A percentile compares a stretch with the other conserved stretches of the same genome.
These are phyloP conservation scores for Microcebus tavaratra DNA, from an alignment of 2,113 vertebrate genomes.

Conservation along the genomic window DNA sequence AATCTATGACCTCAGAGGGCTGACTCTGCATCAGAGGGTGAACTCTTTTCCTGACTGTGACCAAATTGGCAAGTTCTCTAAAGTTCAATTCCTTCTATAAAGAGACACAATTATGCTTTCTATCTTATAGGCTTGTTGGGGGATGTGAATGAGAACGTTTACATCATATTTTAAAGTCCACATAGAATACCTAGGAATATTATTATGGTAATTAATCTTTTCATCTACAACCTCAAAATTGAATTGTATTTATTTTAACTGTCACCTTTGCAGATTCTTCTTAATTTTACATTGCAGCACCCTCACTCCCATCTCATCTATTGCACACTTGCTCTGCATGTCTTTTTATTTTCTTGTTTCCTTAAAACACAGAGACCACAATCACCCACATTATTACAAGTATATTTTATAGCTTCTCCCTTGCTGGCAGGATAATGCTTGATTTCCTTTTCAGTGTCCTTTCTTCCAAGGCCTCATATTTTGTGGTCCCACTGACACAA, in stretches of 20 bases:
- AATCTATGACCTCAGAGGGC: not conserved
- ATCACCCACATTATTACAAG: no score
- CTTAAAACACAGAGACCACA: not conserved
- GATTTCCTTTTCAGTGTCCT: not conserved
- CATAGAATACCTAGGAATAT: not conserved
- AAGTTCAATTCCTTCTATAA: not conserved
- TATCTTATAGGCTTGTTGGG: not conserved
- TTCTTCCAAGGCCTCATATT: not conserved
- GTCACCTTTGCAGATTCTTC: not conserved
- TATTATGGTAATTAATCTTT: not conserved
- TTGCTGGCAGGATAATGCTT: not conserved
- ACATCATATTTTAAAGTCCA: not conserved
- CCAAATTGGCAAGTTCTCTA: not conserved
- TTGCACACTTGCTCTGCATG: fast-evolving
- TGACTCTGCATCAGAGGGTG: not conserved
- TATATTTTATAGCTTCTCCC: not conserved
- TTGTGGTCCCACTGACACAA: not conserved
- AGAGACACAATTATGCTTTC: not conserved
- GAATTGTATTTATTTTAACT: not conserved
- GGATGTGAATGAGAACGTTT: not conserved
- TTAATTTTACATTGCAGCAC: not conserved
- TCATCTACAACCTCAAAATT: not conserved
- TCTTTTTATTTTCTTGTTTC: not conserved
- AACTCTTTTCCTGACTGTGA: not conserved
- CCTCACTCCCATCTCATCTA: fast-evolving